phyloP scores from a whole-genome alignment of 2,797 vertebrate species.

The Tinamus major region DNA sequence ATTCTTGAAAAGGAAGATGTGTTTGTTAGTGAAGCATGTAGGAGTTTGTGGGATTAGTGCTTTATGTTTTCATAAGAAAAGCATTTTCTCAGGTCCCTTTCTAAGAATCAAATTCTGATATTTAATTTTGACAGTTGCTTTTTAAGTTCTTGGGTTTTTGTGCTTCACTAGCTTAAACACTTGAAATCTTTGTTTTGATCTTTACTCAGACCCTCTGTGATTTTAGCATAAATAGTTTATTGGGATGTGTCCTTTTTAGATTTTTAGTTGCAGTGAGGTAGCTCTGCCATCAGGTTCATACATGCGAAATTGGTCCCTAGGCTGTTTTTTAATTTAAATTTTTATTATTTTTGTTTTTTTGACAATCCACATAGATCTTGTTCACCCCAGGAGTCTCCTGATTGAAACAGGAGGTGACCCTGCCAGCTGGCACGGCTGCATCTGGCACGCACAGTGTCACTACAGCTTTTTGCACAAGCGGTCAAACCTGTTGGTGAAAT shows the following conservation, averaged over 20 bases:
- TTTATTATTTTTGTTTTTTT: no score
- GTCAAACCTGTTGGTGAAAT: not conserved
- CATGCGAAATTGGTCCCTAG: not conserved
- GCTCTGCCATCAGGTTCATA: rapidly evolving
- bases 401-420: not conserved
- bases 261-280: not conserved
- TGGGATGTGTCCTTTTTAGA: not conserved
- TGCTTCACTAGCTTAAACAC: not conserved
- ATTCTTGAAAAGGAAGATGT: not conserved
- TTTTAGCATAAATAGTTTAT: not conserved
- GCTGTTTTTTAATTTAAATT: not conserved
- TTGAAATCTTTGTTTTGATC: not conserved
- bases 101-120: not conserved
- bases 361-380: not conserved
- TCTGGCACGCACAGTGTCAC: not conserved
- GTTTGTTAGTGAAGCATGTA: not conserved
- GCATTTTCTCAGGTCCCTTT: not conserved
- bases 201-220: not conserved
- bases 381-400: not conserved
- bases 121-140: not conserved
- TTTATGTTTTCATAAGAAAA: not conserved
- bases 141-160: not conserved
- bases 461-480: not conserved
- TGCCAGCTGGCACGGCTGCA: rapidly evolving
- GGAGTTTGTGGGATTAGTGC: not conserved